These are phyloP conservation scores for Plutomurus gul DNA, from an alignment of 1,140 invertebrate species.

Conservation along the genomic window DNA sequence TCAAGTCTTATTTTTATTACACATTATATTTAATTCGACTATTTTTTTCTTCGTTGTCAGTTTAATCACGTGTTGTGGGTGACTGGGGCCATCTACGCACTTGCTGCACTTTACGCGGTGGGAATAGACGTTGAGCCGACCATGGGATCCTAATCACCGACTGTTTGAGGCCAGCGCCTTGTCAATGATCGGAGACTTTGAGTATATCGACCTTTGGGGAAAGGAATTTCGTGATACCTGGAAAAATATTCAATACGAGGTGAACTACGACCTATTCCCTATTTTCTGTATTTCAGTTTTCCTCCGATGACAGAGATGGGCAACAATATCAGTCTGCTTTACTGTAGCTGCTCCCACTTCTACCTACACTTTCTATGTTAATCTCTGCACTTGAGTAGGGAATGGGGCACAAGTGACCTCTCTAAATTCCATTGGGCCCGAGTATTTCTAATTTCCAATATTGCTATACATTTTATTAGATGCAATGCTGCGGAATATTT, in stretches of 20 bases:
- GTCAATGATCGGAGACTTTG: not conserved
- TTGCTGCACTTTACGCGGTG: not conserved
- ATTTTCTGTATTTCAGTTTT: no score
- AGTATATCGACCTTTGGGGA: not conserved
- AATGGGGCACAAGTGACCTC: no score
- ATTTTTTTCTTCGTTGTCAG: not conserved
- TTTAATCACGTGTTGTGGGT: not conserved
- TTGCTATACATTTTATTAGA: not conserved
- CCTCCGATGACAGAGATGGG: no score
- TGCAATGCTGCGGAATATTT: not conserved
- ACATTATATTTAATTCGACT: no score
- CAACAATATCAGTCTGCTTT: no score
- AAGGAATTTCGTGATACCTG: not conserved
- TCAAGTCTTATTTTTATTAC: not conserved
- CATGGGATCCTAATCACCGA: not conserved
- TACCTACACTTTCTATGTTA: not conserved
- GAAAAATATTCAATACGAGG: not conserved
- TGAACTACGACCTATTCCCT: no score
- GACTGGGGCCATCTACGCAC: not conserved
- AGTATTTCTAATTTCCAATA: not conserved
- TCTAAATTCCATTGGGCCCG: not conserved
- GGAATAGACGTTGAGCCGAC: not conserved
- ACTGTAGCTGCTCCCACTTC: not conserved
- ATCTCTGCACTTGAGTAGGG: not conserved
- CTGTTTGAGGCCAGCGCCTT: slow-evolving; percentile 1